Conservation (phyloP, 2,113 vertebrate genomes). For the Hipposideros armiger region DNA sequence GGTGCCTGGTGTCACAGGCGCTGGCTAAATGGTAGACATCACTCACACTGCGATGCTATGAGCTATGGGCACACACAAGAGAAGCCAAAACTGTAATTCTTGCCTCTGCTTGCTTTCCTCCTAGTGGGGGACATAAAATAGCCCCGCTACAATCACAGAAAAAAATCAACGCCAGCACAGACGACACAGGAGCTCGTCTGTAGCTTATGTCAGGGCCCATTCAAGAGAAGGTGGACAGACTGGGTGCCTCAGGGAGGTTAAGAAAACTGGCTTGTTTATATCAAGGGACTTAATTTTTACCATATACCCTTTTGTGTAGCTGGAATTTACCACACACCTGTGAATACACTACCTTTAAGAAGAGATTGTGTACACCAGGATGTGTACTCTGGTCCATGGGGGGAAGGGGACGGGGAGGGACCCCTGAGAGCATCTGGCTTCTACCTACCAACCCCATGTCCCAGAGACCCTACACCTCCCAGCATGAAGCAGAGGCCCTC, state of each 20-base stretch:
- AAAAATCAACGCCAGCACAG: not conserved
- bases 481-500: not conserved
- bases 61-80: not conserved
- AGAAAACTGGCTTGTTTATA: not conserved
- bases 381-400: no score
- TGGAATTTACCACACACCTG: not conserved
- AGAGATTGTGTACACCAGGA: not conserved
- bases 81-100: not conserved
- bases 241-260: not conserved
- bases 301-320: not conserved
- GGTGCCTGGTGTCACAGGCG: not conserved
- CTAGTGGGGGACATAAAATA: not conserved
- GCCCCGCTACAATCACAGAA: not conserved
- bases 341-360: not conserved
- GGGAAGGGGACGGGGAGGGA: no score
- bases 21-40: not conserved
- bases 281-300: not conserved
- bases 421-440: not conserved
- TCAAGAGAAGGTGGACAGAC: not conserved
- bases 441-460: not conserved
- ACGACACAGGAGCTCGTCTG: not conserved
- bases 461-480: not conserved
- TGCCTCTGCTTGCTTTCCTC: not conserved
- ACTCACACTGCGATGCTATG: fast-evolving
- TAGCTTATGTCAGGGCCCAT: no score